Base-by-base conservation (phyloP, 2,113 vertebrate genomes). In the Holacanthus passer region DNA sequence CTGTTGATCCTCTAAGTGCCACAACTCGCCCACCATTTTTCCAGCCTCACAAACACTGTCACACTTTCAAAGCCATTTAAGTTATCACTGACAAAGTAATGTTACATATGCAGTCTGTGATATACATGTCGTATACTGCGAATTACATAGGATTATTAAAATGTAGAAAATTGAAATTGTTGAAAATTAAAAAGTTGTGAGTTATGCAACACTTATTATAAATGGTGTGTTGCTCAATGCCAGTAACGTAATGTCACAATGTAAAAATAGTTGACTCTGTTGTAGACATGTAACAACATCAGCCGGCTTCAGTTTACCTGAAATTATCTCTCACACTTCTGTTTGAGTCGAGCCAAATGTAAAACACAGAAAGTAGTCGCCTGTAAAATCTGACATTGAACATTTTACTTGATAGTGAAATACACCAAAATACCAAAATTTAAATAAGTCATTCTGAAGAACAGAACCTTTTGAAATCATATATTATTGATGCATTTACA, bases 1-100 rank as follows among this genome's bases (percentile, higher is more conserved):
- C 85, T 7, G 0, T 87, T 91, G 91, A 93, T 94, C 85, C 59
- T 86, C 78, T 74, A 72, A 65, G 58, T 55, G 74, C 53, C 80
- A 84, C 29, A 70, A 72, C 80, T 59, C 67, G 16, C 62, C 56
- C 56, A 68, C 56, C 79, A 67, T 1, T 0, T 27, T 10, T 75
- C 17, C 81, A 67, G 45, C 43, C 41, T 59, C 72, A 52, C 43
- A 73, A 48, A 73, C 70, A 77, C 45, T 71, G 59, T 64, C 73
- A 73, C 59, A 82, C 53, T 71, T 52, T 52, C 37, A 60, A 83
- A 66, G 31, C 53, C 11, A 59, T 53, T 77, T 17, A 72, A 58
- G 37, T 58, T 70, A 43, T 78, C 35, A 32, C 35, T 64, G 60
- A 70, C 13, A 53, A 52, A 39, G 45, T 69, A 73, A 52, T 14